A percentile compares a stretch with the other conserved stretches of the same genome.
phyloP scores from a whole-genome alignment of 2,888 invertebrate genomes.

The Diploptera punctata region DNA sequence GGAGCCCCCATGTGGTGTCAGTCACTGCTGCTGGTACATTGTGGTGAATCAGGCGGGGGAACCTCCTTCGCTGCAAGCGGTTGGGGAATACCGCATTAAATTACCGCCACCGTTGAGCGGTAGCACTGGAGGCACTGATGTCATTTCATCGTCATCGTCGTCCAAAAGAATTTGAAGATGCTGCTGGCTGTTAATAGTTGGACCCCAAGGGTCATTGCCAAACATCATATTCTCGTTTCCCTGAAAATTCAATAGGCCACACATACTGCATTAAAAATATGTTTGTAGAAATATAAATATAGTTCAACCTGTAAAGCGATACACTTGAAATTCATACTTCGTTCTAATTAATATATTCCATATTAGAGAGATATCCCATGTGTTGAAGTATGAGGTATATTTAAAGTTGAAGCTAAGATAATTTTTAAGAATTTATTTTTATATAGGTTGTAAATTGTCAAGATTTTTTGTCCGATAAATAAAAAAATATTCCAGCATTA shows the following conservation, averaged over 20 bases:
- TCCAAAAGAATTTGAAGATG: slow-evolving; percentile 19
- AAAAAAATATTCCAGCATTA: too few species aligned
- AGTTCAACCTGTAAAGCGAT: too few species aligned
- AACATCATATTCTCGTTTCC: slow-evolving; percentile 69
- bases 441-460: too few species aligned
- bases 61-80: not conserved
- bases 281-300: too few species aligned
- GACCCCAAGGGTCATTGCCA: slow-evolving; percentile 57
- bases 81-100: slow-evolving; percentile 24
- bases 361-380: too few species aligned
- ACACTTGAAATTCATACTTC: too few species aligned
- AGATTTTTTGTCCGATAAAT: too few species aligned
- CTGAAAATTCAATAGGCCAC: slow-evolving; percentile 54
- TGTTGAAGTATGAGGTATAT: too few species aligned
- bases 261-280: not conserved
- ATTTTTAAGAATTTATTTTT: too few species aligned
- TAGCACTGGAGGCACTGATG: slow-evolving; percentile 3
- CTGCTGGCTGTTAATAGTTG: slow-evolving; percentile 3
- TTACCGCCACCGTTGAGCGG: slow-evolving; percentile 18
- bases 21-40: not conserved
- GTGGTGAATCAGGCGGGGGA: not conserved
- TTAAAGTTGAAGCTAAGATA: too few species aligned
- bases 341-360: too few species aligned
- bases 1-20: not conserved
- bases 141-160: slow-evolving; percentile 20